Evolutionary conservation across 2,113 vertebrate genomes (phyloP).

Genomic region (Sigmodon hispidus): DNA sequence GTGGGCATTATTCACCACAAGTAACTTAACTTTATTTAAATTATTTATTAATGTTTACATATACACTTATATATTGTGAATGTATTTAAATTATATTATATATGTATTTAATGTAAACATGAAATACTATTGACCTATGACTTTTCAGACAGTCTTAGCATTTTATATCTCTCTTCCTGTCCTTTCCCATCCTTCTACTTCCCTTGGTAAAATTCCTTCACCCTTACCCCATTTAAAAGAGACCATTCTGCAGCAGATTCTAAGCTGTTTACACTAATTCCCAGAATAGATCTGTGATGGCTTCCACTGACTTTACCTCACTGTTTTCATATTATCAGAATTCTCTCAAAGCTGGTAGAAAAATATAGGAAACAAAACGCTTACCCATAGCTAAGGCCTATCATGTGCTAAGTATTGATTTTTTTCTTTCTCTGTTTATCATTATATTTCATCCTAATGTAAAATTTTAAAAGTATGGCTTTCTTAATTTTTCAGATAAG

Average conservation of each 20-base stretch:
- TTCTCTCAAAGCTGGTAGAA: neutral
- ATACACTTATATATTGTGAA: neutral
- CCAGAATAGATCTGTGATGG: neutral
- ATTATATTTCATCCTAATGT: neutral
- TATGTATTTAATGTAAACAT: neutral
- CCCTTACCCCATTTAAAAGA: neutral
- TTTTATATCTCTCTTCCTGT: neutral
- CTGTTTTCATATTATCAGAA: neutral
- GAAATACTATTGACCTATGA: neutral
- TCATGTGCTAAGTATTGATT: neutral
- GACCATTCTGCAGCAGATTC: neutral
- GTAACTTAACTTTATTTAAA: neutral
- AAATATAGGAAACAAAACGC: neutral
- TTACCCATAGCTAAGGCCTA: neutral
- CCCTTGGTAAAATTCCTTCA: neutral
- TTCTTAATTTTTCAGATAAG: constrained; percentile 22
- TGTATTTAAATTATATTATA: neutral
- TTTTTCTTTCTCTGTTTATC: neutral
- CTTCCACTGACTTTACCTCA: neutral
- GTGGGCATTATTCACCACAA: neutral
- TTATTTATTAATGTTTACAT: neutral
- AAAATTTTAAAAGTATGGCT: neutral
- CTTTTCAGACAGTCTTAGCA: neutral
- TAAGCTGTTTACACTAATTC: neutral
- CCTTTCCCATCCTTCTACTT: neutral